Base-by-base conservation (phyloP, 2,888 invertebrate genomes). In the Octonoba sinensis region DNA sequence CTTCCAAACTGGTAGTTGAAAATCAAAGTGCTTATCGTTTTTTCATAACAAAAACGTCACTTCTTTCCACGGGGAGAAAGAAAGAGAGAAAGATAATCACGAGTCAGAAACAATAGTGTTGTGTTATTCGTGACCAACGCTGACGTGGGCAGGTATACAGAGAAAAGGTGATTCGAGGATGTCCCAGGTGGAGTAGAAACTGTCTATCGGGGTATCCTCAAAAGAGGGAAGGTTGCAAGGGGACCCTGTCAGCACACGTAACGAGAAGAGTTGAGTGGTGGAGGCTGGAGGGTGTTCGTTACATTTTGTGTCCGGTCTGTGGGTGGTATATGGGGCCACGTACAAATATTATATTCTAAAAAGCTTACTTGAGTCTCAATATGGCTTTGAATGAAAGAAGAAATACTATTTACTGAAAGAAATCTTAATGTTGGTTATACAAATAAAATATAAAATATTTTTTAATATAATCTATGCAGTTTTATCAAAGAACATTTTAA, bases 201-300 rank as follows among this genome's bases (percentile, higher is more conserved):
- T 79, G 79, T 81, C 79, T 73, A 81, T 81, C 64, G 71, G 59
- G 70, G 49, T 27, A 20, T 44, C 36, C 56, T 27, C 54, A 16
- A 54, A 56, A 49, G 71, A 46, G 51, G 74, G 65, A 22, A 51
- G 46, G 36, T 36, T 36, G 36, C 70, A 71, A 44, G 59, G 44
- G 60, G 54, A 46, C 36, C 69, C 54, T 81, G 79, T 73, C 79
- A 81, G 73, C 79, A 36, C 49, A 67, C 73, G 36, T 81, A 81
- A 81, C 79, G 69, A 81, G 79, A 73, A 73, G 79, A 81, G 79
- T 81, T 81, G 79, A 81, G 67, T 69, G 72, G 79, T 67, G 49
- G 65, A 20, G 56, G 71, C 46, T 62, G 65, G n/a, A 51, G 54
- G 66, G 65, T 66, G 51, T 73, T 73, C 74, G 79, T 59, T 67